A percentile compares a stretch with the other conserved stretches of the same genome.
Conservation (phyloP, 2,888 invertebrate genomes). For the Lasioglossum oenotherae region DNA sequence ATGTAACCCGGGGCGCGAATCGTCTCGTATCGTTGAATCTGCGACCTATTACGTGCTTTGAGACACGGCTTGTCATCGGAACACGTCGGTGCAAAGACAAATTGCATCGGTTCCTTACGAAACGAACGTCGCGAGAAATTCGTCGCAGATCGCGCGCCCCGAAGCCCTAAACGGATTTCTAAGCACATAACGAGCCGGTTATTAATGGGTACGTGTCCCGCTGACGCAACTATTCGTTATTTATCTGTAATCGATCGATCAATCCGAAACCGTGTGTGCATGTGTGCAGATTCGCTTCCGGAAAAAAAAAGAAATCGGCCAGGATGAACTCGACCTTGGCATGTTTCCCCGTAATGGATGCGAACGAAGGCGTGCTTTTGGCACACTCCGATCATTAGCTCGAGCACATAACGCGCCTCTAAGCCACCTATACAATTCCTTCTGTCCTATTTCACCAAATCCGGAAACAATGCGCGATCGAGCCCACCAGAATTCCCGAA, state of each 20-base stretch:
- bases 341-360: constrained; percentile 50
- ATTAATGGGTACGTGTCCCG: constrained; percentile 33
- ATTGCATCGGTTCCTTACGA: constrained; percentile 20
- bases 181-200: constrained; percentile 43
- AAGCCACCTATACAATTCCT: constrained; percentile 5
- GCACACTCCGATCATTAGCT: constrained; percentile 32
- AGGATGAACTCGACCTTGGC: constrained; percentile 58
- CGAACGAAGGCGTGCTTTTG: constrained; percentile 43
- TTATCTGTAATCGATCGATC: constrained; percentile 18
- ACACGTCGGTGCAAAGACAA: neutral
- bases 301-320: constrained; percentile 31
- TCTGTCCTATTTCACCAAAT: neutral
- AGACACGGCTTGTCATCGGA: neutral
- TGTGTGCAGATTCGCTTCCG: neutral
- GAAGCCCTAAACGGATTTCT: constrained; percentile 49
- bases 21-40: constrained; percentile 63
- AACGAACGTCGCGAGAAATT: constrained; percentile 5
- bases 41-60: neutral
- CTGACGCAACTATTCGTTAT: neutral
- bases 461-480: neutral
- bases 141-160: neutral
- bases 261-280: neutral
- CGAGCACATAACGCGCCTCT: constrained; percentile 8
- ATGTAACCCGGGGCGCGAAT: constrained; percentile 74
- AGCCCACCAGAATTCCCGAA: neutral